Evolutionary conservation across 2,888 invertebrate genomes (phyloP).

Genomic region (Marasmarcha lunaedactyla): DNA sequence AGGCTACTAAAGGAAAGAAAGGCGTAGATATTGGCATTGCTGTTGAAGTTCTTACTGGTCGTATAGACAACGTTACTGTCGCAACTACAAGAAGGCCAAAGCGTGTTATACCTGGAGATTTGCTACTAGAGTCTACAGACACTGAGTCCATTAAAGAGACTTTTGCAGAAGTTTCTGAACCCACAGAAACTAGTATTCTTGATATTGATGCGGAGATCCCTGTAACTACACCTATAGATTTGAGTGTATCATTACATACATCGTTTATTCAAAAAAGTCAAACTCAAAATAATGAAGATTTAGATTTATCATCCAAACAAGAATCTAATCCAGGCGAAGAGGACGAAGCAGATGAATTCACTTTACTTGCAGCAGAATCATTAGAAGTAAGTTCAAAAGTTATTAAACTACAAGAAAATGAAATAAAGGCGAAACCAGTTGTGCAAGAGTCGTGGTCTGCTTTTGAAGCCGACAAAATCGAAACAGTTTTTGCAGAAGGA

Average conservation of each 20-base stretch:
- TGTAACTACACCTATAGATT: slow-evolving; percentile 77
- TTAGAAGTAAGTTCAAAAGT: slow-evolving; percentile 70
- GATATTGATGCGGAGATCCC: slow-evolving; percentile 80
- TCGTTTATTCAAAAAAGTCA: slow-evolving; percentile 58
- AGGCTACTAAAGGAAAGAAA: slow-evolving; percentile 77
- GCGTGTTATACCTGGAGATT: slow-evolving; percentile 74
- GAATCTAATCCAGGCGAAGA: background rate
- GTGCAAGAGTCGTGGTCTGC: slow-evolving; percentile 74
- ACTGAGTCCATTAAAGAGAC: slow-evolving; percentile 28
- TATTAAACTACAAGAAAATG: slow-evolving; percentile 45
- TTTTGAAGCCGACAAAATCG: slow-evolving; percentile 69
- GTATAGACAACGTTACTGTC: slow-evolving; percentile 80
- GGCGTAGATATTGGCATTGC: slow-evolving; percentile 87
- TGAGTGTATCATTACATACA: slow-evolving; percentile 75
- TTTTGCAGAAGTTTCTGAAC: slow-evolving; percentile 68
- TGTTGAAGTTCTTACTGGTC: slow-evolving; percentile 87
- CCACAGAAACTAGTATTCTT: slow-evolving; percentile 75
- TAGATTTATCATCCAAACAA: slow-evolving; percentile 3
- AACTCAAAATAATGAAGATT: slow-evolving; percentile 22
- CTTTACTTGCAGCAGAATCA: slow-evolving; percentile 82
- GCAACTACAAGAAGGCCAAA: slow-evolving; percentile 68
- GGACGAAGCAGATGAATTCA: slow-evolving; percentile 82
- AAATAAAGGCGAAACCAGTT: slow-evolving; percentile 50
- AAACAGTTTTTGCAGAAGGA: slow-evolving; percentile 51
- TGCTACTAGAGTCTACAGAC: slow-evolving; percentile 75